These are phyloP conservation scores for Saguinus imperator DNA, from an alignment of 2,113 vertebrate genomes.

Conservation along the genomic window DNA sequence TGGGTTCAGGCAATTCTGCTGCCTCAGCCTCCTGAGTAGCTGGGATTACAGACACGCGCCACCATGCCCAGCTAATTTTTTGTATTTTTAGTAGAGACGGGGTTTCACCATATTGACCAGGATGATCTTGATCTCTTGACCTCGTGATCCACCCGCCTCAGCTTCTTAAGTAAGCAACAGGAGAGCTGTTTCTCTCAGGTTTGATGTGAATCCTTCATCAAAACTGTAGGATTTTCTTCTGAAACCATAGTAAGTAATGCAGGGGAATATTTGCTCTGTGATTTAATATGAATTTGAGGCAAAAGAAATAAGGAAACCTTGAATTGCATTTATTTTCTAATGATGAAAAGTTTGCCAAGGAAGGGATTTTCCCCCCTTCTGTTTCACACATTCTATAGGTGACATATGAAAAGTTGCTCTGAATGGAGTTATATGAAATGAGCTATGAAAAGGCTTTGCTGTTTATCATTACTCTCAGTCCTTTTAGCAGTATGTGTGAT, in stretches of 20 bases:
- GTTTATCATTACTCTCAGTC: background rate
- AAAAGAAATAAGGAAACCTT: conserved; percentile 22
- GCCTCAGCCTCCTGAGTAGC: too few relatives aligned
- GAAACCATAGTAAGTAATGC: background rate
- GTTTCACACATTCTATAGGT: background rate
- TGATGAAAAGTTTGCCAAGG: background rate
- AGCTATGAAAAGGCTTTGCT: background rate
- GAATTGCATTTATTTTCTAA: background rate
- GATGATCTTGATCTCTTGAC: too few relatives aligned
- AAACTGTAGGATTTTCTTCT: background rate
- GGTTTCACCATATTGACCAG: too few relatives aligned
- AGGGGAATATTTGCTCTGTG: background rate
- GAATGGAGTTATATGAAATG: background rate
- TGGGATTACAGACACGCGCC: too few relatives aligned
- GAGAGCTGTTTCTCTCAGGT: background rate
- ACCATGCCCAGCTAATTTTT: too few relatives aligned
- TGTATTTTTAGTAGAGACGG: too few relatives aligned
- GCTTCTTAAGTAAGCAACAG: background rate
- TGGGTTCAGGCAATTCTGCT: too few relatives aligned
- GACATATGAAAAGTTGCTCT: background rate
- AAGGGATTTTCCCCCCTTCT: background rate
- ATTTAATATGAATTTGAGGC: background rate
- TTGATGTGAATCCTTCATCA: background rate
- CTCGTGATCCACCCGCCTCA: too few relatives aligned
- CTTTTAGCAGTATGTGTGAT: background rate